These are phyloP conservation scores for Equus przewalskii DNA, from an alignment of 2,113 vertebrate species.

Conservation along the genomic window DNA sequence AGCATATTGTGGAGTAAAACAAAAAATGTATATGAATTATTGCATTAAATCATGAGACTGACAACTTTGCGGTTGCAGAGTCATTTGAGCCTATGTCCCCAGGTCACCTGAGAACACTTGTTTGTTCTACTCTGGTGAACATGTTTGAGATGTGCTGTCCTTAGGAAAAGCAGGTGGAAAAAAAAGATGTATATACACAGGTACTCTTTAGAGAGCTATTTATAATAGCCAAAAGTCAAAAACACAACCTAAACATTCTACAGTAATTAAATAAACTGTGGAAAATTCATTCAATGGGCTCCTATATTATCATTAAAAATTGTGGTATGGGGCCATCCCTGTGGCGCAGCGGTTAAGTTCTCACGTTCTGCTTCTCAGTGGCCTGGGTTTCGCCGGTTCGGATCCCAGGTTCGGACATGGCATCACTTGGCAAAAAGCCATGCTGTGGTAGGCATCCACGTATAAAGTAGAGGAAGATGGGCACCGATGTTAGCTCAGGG, in stretches of 20 bases:
- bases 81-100: background rate
- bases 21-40: background rate
- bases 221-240: background rate
- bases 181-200: background rate
- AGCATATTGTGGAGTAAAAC: conserved; percentile 16
- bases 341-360: too few species aligned
- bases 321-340: background rate
- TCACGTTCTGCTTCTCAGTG: too few species aligned
- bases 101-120: background rate
- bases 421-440: too few species aligned
- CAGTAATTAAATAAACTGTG: background rate
- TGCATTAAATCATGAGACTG: background rate
- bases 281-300: background rate
- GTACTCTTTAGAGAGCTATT: background rate
- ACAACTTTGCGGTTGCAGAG: background rate
- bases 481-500: too few species aligned
- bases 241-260: background rate
- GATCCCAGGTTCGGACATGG: too few species aligned
- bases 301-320: background rate
- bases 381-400: too few species aligned
- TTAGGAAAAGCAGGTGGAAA: background rate
- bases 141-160: background rate
- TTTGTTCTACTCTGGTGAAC: background rate
- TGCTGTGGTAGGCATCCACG: too few species aligned
- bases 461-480: too few species aligned